These are phyloP conservation scores for Rhea americana DNA, from an alignment of 2,113 vertebrate species.

Conservation along the genomic window DNA sequence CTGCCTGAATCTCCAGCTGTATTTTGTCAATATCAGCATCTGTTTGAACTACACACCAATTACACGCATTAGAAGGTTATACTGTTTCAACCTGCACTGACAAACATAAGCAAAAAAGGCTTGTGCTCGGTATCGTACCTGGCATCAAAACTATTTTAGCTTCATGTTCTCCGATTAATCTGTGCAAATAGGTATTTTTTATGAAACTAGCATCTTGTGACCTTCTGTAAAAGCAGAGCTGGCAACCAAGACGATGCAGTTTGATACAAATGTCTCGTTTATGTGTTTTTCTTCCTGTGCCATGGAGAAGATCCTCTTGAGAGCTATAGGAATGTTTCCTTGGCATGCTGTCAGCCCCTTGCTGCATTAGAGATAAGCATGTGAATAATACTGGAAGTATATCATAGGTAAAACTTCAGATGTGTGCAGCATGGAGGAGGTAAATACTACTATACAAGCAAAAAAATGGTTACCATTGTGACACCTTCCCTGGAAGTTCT, in stretches of 20 bases:
- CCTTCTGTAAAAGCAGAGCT: slow-evolving; percentile 71
- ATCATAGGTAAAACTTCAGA: background rate
- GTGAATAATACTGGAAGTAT: background rate
- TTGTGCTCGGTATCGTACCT: slow-evolving; percentile 66
- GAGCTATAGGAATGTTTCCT: background rate
- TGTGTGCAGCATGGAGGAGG: background rate
- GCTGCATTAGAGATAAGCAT: slow-evolving; percentile 45
- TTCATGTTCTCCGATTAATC: slow-evolving; percentile 73
- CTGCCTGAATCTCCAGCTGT: slow-evolving; percentile 78
- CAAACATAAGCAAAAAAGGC: background rate
- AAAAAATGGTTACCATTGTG: slow-evolving; percentile 22
- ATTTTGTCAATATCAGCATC: slow-evolving; percentile 78
- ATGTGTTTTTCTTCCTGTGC: slow-evolving; percentile 3
- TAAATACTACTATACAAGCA: background rate
- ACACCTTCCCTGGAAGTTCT: slow-evolving; percentile 22
- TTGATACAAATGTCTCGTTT: slow-evolving; percentile 60
- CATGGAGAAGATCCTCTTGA: background rate
- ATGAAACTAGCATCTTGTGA: slow-evolving; percentile 70
- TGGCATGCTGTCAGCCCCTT: slow-evolving; percentile 52
- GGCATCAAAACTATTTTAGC: slow-evolving; percentile 57
- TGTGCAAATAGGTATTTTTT: slow-evolving; percentile 65
- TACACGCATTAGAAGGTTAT: background rate
- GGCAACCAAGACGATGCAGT: slow-evolving; percentile 60
- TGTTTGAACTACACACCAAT: slow-evolving; percentile 48
- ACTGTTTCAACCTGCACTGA: background rate